These are phyloP conservation scores for Lycopodina hypogea DNA, from an alignment of 37 sponge, comb jelly and placozoan genomes.

Conservation along the genomic window DNA sequence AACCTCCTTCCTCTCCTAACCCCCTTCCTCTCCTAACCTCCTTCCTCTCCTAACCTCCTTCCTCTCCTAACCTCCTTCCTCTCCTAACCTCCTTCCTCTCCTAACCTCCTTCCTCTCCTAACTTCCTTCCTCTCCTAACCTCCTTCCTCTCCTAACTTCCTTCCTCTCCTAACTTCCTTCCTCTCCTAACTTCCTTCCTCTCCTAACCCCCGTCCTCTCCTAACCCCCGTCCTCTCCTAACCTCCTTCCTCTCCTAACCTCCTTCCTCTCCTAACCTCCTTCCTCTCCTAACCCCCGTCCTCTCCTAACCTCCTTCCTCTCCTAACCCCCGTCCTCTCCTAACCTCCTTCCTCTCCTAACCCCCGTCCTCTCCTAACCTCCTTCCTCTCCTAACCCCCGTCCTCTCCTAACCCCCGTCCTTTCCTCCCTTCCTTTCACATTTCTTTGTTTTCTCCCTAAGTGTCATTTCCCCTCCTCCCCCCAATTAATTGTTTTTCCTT, in stretches of 20 bases:
- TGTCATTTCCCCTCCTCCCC: not conserved
- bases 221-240: slow-evolving; percentile 7
- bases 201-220: not conserved
- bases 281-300: slow-evolving; percentile 11
- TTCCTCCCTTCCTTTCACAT: not conserved
- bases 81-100: not conserved
- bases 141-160: not conserved
- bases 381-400: not conserved
- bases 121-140: not conserved
- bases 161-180: not conserved
- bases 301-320: not conserved
- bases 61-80: slow-evolving; percentile 8
- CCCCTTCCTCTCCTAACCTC: not conserved
- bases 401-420: slow-evolving; percentile 11
- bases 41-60: not conserved
- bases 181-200: not conserved
- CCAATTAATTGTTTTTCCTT: not conserved
- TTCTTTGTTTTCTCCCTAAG: not conserved
- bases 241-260: not conserved
- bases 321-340: not conserved
- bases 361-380: not conserved
- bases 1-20: slow-evolving; percentile 8
- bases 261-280: not conserved
- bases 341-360: slow-evolving; percentile 4
- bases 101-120: too few relatives aligned